Evolutionary conservation across 2,113 vertebrate genomes (phyloP), one percentile per base, ranked within the genome.

Genomic region (Gobius niger): DNA sequence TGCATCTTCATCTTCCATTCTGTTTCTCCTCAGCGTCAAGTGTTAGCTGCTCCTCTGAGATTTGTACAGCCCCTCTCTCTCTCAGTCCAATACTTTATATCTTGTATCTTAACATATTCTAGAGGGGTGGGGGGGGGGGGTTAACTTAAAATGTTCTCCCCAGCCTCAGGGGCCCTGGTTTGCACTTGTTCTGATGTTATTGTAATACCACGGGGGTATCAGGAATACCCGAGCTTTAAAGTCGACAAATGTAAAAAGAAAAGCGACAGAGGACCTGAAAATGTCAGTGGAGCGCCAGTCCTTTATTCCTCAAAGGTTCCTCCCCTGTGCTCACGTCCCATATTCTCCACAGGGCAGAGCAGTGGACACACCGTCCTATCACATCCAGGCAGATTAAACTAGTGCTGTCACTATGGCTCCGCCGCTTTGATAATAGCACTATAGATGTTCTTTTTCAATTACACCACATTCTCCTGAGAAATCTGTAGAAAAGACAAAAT

Each of bases 371-470:
- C 19, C 61, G 72, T 85, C 75, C 71, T 73, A 77, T 85, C 75
- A 74, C 73, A 77, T 89, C 81, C 70, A 61, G 64, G 56, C 59
- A 87, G 78, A 85, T 88, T 85, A 84, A 88, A 90, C 78, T 80
- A 74, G 72, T 60, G 78, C 76, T 89, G 85, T 88, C 84, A 88
- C 78, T 78, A 67, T 83, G 87, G 82, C 86, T 85, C 78, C 80
- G 63, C 65, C 77, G 83, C 73, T 70, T 81, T 90, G 87, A 89
- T 88, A 84, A 88, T 74, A 73, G 80, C 18, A 87, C 88, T 85
- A 88, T 79, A 80, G 80, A 84, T 77, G 69, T 66, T 67, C 70
- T 87, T 41, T 53, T 90, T 89, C 88, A 87, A 88, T 87, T 85
- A 87, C 41, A 70, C 61, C 47, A 60, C 63, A 63, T 79, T 75